Conservation (phyloP, 2,888 invertebrate species). For the Apamea monoglypha region DNA sequence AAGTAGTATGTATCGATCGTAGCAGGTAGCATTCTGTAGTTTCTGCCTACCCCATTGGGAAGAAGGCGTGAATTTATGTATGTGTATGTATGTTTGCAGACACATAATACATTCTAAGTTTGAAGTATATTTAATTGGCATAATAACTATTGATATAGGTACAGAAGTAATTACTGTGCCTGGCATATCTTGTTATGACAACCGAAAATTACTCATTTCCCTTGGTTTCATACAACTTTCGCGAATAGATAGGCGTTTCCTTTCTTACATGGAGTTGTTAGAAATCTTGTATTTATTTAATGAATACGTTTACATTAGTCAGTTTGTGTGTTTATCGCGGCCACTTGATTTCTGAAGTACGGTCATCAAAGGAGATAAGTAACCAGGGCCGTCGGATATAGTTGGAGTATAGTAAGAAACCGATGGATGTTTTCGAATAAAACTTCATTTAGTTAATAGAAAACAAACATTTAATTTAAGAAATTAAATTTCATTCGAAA, state of each 20-base stretch:
- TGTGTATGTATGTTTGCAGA: background rate
- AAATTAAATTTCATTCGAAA: no score
- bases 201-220: conserved; percentile 52
- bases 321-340: background rate
- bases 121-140: background rate
- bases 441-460: no score
- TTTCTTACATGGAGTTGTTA: conserved; percentile 18
- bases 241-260: conserved; percentile 46
- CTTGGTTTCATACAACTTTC: conserved; percentile 31
- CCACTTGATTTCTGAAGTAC: background rate
- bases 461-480: no score
- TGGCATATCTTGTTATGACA: background rate
- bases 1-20: no score
- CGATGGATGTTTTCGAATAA: no score
- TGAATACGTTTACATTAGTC: background rate
- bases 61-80: no score
- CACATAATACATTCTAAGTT: background rate
- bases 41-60: no score
- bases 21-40: no score
- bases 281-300: conserved; percentile 46
- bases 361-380: no score
- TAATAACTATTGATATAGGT: background rate
- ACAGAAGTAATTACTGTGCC: background rate
- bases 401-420: no score
- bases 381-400: no score